These are phyloP conservation scores for Chionodraco myersi DNA, from an alignment of 2,113 vertebrate species.

Conservation along the genomic window DNA sequence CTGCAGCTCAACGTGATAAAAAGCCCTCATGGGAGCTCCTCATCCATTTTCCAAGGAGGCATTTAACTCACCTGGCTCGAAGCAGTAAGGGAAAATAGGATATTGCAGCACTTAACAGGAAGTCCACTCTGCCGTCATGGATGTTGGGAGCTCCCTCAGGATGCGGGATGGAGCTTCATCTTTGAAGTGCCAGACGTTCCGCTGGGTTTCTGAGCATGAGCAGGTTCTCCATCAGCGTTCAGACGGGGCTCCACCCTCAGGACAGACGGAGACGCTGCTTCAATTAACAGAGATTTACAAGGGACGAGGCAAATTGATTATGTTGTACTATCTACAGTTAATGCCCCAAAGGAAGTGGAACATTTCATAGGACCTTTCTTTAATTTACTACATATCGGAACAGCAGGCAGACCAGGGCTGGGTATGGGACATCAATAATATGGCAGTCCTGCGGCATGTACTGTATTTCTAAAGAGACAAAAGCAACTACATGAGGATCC, in stretches of 20 bases:
- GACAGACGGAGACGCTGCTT: neutral
- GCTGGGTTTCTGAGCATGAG: conserved; percentile 1
- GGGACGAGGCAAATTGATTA: neutral
- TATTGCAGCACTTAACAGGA: conserved; percentile 30
- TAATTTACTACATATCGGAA: neutral
- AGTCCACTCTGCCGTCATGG: conserved; percentile 7
- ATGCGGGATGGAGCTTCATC: neutral
- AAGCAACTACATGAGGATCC: neutral
- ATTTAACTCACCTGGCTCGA: conserved; percentile 32
- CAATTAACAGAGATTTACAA: neutral
- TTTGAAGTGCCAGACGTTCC: conserved; percentile 41
- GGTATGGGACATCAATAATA: neutral
- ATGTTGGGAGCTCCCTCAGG: conserved; percentile 7
- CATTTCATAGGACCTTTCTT: neutral
- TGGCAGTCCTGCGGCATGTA: too few relatives aligned
- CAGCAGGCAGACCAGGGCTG: neutral
- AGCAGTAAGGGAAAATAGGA: neutral
- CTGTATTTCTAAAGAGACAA: neutral
- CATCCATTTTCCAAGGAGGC: conserved; percentile 46
- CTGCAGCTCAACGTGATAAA: conserved; percentile 29
- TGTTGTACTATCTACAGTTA: neutral
- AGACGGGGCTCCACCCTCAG: neutral
- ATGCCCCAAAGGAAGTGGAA: neutral
- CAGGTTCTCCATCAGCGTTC: conserved; percentile 19
- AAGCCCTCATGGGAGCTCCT: conserved; percentile 25